phyloP scores from a whole-genome alignment of 2,113 vertebrate species.

The Crypturellus undulatus region DNA sequence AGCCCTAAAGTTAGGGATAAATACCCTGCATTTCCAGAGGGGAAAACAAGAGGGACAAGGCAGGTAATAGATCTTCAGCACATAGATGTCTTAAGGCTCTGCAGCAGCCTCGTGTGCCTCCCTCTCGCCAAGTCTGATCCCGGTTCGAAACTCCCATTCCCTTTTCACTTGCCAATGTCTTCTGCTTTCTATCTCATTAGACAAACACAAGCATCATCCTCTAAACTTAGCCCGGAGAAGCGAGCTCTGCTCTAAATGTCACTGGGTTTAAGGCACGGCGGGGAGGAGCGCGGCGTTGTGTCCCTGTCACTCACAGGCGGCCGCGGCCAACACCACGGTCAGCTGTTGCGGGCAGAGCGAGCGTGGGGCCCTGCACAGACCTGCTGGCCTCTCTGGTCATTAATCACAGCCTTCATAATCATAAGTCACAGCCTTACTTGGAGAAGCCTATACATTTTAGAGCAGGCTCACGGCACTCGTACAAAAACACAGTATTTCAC shows the following conservation, averaged over 20 bases:
- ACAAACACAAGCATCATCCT: slow-evolving; percentile 8
- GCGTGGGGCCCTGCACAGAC: slow-evolving; percentile 59
- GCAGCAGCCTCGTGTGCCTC: not conserved
- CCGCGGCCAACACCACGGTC: slow-evolving; percentile 49
- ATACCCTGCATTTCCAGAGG: not conserved
- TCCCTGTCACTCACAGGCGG: slow-evolving; percentile 63
- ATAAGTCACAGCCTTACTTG: not conserved
- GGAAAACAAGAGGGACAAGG: not conserved
- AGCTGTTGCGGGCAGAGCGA: slow-evolving; percentile 72
- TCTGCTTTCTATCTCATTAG: not conserved
- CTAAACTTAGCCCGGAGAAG: slow-evolving; percentile 61
- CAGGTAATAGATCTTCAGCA: not conserved
- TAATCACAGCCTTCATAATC: slow-evolving; percentile 26
- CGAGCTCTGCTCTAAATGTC: slow-evolving; percentile 68
- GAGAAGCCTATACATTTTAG: not conserved
- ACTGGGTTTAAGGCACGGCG: slow-evolving; percentile 13
- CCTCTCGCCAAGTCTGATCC: not conserved
- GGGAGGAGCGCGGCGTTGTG: slow-evolving; percentile 13
- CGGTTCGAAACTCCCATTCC: not conserved
- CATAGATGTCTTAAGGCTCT: rapidly evolving
- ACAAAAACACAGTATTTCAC: not conserved
- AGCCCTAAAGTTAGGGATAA: not conserved
- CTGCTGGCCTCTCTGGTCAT: not conserved
- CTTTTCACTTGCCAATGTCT: not conserved
- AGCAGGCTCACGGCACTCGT: not conserved